These are phyloP conservation scores for Molossus alvarezi DNA, from an alignment of 2,797 vertebrate species.

Conservation along the genomic window DNA sequence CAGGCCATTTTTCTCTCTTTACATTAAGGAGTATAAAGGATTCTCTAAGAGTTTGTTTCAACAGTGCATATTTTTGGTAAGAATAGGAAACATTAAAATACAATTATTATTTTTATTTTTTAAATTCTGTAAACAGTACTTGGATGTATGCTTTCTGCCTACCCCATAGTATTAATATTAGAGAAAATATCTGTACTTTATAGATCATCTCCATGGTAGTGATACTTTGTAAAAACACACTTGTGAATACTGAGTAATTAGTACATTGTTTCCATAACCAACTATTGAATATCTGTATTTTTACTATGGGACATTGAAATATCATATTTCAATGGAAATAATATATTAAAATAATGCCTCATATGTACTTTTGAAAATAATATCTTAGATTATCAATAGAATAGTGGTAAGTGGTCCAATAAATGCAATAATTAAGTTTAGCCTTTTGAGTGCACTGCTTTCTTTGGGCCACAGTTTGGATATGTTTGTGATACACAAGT, in stretches of 20 bases:
- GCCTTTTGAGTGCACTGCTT: background rate
- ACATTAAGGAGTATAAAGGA: background rate
- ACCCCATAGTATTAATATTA: background rate
- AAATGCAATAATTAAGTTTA: conserved; percentile 43
- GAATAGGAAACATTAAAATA: conserved; percentile 32
- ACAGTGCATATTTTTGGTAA: background rate
- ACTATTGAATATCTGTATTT: background rate
- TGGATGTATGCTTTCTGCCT: background rate
- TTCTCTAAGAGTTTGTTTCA: background rate
- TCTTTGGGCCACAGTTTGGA: background rate
- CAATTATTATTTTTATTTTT: background rate
- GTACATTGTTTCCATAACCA: conserved; percentile 21
- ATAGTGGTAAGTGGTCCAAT: background rate
- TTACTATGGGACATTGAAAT: background rate
- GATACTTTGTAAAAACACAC: background rate
- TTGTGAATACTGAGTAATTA: background rate
- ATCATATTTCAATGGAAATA: background rate
- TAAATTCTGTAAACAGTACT: background rate
- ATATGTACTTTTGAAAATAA: background rate
- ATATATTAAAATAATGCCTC: background rate
- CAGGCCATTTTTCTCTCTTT: background rate
- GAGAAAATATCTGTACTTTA: background rate
- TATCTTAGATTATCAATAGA: background rate
- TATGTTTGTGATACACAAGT: background rate
- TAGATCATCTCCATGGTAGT: background rate